Evolutionary conservation across 2,888 invertebrate species (phyloP).

Genomic region (Tetragonula carbonaria): DNA sequence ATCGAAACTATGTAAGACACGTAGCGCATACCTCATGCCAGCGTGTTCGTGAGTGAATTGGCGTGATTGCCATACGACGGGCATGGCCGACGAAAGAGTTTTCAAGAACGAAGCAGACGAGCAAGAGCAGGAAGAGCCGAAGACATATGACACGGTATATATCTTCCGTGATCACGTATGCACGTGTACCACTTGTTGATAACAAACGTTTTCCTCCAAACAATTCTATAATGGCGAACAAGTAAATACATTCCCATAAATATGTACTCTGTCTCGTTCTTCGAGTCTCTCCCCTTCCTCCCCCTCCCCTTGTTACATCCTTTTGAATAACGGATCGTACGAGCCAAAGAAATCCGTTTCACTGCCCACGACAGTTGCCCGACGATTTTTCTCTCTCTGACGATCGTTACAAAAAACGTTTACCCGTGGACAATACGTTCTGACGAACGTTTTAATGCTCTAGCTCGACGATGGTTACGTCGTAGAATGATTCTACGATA

Average conservation of each 20-base stretch:
- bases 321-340: conserved; percentile 13
- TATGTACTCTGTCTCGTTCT: not conserved
- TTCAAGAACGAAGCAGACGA: conserved; percentile 1
- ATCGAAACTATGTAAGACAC: conserved; percentile 27
- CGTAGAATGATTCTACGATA: conserved; percentile 28
- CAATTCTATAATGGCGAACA: conserved; percentile 25
- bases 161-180: conserved; percentile 21
- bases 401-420: conserved; percentile 52
- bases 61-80: conserved; percentile 28
- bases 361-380: conserved; percentile 25
- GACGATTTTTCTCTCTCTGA: conserved; percentile 12
- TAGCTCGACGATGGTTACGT: conserved; percentile 10
- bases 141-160: conserved; percentile 22
- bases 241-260: conserved; percentile 11
- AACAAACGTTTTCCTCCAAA: conserved; percentile 27
- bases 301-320: no score
- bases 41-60: conserved; percentile 25
- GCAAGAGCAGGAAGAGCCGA: conserved; percentile 19
- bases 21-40: not conserved
- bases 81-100: not conserved
- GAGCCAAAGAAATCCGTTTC: conserved; percentile 22
- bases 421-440: conserved; percentile 26
- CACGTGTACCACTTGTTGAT: conserved; percentile 31
- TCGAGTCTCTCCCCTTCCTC: no score
- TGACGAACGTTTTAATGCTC: conserved; percentile 49